Conservation (phyloP, 2,888 invertebrate species). For the Tetranychus truncatus region DNA sequence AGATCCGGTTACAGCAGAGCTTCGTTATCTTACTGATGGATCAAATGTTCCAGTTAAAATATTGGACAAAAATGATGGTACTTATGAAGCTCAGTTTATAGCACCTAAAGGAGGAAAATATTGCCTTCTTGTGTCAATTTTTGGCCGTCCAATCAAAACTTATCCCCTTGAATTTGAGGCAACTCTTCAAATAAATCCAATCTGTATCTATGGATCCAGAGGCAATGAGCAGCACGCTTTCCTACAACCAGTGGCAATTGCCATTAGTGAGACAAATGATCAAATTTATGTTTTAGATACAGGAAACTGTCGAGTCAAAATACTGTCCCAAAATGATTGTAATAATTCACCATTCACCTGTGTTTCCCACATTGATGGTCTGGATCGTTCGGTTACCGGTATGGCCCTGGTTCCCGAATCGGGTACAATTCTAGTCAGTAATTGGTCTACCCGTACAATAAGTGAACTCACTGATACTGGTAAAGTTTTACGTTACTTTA, state of each 20-base stretch:
- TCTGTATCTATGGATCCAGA: constrained; percentile 49
- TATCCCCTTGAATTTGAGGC: constrained; percentile 54
- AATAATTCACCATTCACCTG: constrained; percentile 31
- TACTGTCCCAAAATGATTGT: constrained; percentile 41
- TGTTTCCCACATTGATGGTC: constrained; percentile 54
- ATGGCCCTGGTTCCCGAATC: constrained; percentile 47
- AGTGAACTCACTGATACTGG: constrained; percentile 45
- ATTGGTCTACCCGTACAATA: constrained; percentile 63
- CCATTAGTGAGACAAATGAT: constrained; percentile 40
- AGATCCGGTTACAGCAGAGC: constrained; percentile 60
- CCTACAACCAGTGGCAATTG: constrained; percentile 60
- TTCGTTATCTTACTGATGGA: constrained; percentile 32
- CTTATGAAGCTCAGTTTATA: constrained; percentile 45
- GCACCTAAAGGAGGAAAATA: constrained; percentile 31
- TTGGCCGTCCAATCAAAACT: constrained; percentile 63
- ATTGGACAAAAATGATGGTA: constrained; percentile 60
- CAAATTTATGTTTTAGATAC: constrained; percentile 65
- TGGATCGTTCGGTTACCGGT: constrained; percentile 67
- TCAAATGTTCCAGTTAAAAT: constrained; percentile 39
- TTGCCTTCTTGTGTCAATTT: constrained; percentile 47
- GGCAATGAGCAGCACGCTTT: constrained; percentile 50
- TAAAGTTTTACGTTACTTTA: constrained; percentile 29
- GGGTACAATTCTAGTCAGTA: constrained; percentile 48
- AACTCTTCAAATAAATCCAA: constrained; percentile 54
- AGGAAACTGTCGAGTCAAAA: constrained; percentile 67